Conservation (phyloP, 2,113 vertebrate species). For the Lepus timidus region DNA sequence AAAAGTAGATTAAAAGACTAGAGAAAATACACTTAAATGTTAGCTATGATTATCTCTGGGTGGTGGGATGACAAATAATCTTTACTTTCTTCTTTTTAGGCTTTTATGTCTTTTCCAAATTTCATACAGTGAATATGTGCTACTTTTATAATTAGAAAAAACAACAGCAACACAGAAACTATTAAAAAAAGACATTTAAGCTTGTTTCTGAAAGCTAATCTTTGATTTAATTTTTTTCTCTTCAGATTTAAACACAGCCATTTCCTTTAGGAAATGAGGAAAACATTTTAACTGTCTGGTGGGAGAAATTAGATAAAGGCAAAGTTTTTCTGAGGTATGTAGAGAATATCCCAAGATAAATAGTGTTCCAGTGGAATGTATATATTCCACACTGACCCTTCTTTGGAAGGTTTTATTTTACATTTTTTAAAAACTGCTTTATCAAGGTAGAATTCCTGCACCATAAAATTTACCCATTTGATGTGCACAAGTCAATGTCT, state of each 20-base stretch:
- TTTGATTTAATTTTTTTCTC: constrained; percentile 77
- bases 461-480: constrained; percentile 27
- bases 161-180: constrained; percentile 56
- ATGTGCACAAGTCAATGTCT: not conserved
- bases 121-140: constrained; percentile 60
- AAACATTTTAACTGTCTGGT: constrained; percentile 65
- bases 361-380: not conserved
- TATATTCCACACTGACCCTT: constrained; percentile 42
- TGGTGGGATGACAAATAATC: constrained; percentile 49
- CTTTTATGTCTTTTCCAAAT: constrained; percentile 70
- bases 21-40: constrained; percentile 53
- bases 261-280: constrained; percentile 71
- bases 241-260: constrained; percentile 71
- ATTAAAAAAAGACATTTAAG: constrained; percentile 71
- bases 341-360: constrained; percentile 50
- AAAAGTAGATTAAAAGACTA: constrained; percentile 57
- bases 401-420: constrained; percentile 54
- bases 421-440: constrained; percentile 20
- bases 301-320: constrained; percentile 60
- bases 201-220: constrained; percentile 73
- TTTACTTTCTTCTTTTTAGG: constrained; percentile 58
- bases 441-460: constrained; percentile 6
- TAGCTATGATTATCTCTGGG: constrained; percentile 52
- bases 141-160: constrained; percentile 73
- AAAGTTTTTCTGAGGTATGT: constrained; percentile 38